Base-by-base conservation (phyloP, 2,113 vertebrate species). In the Trematocara zebra region DNA sequence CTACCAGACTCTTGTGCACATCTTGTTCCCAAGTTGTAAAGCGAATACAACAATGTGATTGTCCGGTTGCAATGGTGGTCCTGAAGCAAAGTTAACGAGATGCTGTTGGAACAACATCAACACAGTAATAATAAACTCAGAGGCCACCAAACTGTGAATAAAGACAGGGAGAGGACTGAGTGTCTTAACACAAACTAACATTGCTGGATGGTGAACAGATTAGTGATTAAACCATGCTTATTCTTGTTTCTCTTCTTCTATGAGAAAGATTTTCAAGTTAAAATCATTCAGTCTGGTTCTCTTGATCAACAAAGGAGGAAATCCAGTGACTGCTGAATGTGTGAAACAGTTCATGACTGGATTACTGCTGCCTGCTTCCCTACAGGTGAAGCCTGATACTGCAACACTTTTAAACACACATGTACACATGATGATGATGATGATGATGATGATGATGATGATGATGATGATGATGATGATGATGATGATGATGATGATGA, bases 341-440 rank as follows among this genome's bases (percentile, higher is more conserved):
- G 37, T 90, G 17, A 76, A 79, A 84, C 82, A 89, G 52, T 47
- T 78, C 23, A n/a, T 31, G 74, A 72, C 76, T 87, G 83, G 67
- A 74, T 31, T 42, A 54, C 42, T 42, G 80, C 42, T 82, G 79
- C 69, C 61, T 85, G 69, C 47, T 47, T 87, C 81, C 52, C 57
- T 83, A 35, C 89, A 85, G 57, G 20, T 69, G 52, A 47, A 87
- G 53, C 88, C 53, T 53, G 85, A 88, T 81, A 90, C 89, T 89
- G 88, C 64, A 88, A 86, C 20, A 54, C 61, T 53, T 80, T 80
- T 33, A 76, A 84, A 76, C 28, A 61, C 28, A 69, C 42, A 78
- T 18, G 47, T 82, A 35, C 81, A 84, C 74, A 56, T 61, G 59
- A 74, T 89, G 67, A 76, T 85, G 40, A 64, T 47, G 42, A 74